Evolutionary conservation across 1,140 invertebrate species (phyloP), one percentile per base, ranked within the genome.

Genomic region (Drosophila lacteicornis): DNA sequence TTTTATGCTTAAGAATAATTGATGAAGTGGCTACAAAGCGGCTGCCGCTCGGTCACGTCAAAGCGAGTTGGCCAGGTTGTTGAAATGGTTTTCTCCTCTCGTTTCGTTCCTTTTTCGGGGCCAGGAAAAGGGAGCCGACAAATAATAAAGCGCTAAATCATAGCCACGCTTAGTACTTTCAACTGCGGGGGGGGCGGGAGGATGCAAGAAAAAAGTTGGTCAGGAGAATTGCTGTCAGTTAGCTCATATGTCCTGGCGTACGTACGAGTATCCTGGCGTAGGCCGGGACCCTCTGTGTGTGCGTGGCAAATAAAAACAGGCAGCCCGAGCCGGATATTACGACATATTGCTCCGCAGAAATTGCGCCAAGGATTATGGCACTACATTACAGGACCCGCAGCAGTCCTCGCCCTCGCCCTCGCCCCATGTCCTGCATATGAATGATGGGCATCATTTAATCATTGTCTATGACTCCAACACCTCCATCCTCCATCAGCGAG

Each of bases 1-100:
- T 91, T 91, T 91, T 91, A 91, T 91, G 83, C 87, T 91, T 91
- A 91, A 91, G 87, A 88, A 91, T 91, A 91, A 91, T 91, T 91
- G 87, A 91, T 91, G 87, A 91, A 86, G 87, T 86, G 83, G 83
- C 83, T 87, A 82, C 82, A 87, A 82, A 82, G 80, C 59, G 74
- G 67, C 69, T 30, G 36, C n/a, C 27, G 46, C 77, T 63, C 79
- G 83, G 79, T 87, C 82, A 86, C 83, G 83, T 82, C 49, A 53
- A 62, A 60, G 58, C 58, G 59, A 57, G 53, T 71, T 79, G 77
- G 70, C 58, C 76, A 50, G 58, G 59, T 71, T 71, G 75, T 61
- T 76, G 53, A 56, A 77, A 75, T 49, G 42, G 49, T 62, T 46
- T 73, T 59, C 19, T 38, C 22, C 15, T 19, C 50, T 36, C 30